These are phyloP conservation scores for Drosophila kepulauana DNA, from an alignment of 1,140 invertebrate genomes.

Conservation along the genomic window DNA sequence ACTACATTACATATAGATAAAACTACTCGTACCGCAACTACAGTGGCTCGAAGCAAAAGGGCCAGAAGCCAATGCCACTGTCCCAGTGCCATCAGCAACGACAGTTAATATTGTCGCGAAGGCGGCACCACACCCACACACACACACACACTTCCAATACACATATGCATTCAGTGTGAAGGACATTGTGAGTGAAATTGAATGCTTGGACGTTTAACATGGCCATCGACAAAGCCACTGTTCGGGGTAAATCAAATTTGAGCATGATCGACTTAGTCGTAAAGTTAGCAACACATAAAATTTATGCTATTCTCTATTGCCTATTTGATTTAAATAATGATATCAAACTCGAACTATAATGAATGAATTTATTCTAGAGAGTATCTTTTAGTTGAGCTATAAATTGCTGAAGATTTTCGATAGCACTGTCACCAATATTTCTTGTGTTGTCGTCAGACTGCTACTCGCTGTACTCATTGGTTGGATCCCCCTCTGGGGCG, in stretches of 20 bases:
- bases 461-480: not conserved
- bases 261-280: conserved; percentile 4
- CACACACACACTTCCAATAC: conserved; percentile 7
- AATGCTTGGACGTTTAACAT: conserved; percentile 57
- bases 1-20: conserved; percentile 55
- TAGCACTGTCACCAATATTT: conserved; percentile 12
- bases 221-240: conserved; percentile 22
- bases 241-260: not conserved
- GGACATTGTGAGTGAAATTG: conserved; percentile 72
- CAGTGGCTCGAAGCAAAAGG: conserved; percentile 15
- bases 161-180: conserved; percentile 65
- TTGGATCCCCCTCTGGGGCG: not conserved
- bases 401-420: not conserved
- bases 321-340: not conserved
- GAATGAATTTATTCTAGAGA: not conserved
- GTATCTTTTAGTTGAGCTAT: not conserved
- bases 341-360: too few relatives aligned
- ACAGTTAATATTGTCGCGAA: conserved; percentile 64
- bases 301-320: not conserved
- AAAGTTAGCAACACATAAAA: not conserved
- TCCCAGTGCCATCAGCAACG: conserved; percentile 14
- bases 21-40: conserved; percentile 60
- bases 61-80: conserved; percentile 10
- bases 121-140: conserved; percentile 19
- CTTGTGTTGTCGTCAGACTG: conserved; percentile 2